phyloP scores from a whole-genome alignment of 2,888 invertebrate genomes.

The Gerris lacustris region DNA sequence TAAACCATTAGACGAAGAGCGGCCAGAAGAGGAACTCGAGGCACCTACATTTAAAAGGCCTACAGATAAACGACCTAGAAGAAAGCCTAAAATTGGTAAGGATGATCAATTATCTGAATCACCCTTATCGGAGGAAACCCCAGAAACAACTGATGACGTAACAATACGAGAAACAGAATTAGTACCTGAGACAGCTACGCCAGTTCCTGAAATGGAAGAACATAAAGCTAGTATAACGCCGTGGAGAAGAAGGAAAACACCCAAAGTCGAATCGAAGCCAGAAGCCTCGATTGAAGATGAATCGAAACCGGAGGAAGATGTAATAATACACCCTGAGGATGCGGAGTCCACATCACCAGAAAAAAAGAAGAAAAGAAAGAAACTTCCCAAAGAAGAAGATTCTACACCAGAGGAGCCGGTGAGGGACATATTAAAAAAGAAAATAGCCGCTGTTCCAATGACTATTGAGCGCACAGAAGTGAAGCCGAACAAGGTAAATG shows the following conservation, averaged over 20 bases:
- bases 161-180: neutral
- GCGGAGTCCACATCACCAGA: neutral
- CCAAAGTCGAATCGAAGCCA: neutral
- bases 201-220: neutral
- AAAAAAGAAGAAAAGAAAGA: neutral
- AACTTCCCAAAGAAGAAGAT: neutral
- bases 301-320: neutral
- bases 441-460: no score
- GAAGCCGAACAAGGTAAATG: constrained; percentile 24
- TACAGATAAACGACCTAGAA: constrained; percentile 10
- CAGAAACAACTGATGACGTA: neutral
- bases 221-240: neutral
- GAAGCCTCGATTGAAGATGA: neutral
- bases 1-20: constrained; percentile 32
- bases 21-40: constrained; percentile 30
- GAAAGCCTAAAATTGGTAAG: neutral
- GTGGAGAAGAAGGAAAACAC: neutral
- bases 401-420: neutral
- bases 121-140: neutral
- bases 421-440: no score
- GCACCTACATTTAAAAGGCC: constrained; percentile 27
- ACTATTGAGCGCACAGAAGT: constrained; percentile 23
- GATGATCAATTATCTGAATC: neutral
- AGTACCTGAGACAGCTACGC: neutral
- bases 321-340: no score